A percentile compares a stretch with the other conserved stretches of the same genome.
Evolutionary conservation across 2,113 vertebrate genomes (phyloP).

Genomic region (Numenius arquata): DNA sequence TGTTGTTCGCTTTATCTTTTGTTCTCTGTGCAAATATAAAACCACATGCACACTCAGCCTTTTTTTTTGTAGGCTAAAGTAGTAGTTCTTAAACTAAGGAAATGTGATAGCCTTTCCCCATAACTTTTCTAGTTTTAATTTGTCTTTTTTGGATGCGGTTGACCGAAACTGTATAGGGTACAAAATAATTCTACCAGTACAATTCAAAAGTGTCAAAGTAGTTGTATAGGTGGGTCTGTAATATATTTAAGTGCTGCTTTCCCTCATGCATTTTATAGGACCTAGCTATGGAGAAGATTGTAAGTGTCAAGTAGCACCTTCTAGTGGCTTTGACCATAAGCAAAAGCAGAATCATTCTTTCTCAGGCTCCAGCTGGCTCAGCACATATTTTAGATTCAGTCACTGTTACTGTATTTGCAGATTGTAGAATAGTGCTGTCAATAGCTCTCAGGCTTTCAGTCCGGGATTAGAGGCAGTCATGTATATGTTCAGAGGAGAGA

Average conservation of each 20-base stretch:
- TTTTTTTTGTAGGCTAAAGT: background rate
- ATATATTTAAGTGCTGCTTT: background rate
- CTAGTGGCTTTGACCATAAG: background rate
- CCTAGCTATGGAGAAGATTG: background rate
- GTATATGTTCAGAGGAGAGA: background rate
- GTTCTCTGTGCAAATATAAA: background rate
- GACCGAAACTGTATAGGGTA: background rate
- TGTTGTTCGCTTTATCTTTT: background rate
- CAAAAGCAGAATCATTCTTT: background rate
- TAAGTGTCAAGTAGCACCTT: background rate
- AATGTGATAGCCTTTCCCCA: background rate
- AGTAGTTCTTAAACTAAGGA: background rate
- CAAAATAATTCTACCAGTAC: background rate
- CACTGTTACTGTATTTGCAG: background rate
- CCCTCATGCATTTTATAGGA: background rate
- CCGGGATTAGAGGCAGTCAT: background rate
- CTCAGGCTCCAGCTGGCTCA: background rate
- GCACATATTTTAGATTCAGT: background rate
- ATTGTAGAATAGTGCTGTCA: background rate
- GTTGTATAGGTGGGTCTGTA: background rate
- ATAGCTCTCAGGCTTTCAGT: background rate
- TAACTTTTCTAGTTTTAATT: background rate
- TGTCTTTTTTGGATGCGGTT: background rate
- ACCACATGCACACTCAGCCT: background rate
- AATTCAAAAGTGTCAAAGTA: background rate